Base-by-base conservation (phyloP, 2,888 invertebrate species). In the Chymomyza fuscimana region DNA sequence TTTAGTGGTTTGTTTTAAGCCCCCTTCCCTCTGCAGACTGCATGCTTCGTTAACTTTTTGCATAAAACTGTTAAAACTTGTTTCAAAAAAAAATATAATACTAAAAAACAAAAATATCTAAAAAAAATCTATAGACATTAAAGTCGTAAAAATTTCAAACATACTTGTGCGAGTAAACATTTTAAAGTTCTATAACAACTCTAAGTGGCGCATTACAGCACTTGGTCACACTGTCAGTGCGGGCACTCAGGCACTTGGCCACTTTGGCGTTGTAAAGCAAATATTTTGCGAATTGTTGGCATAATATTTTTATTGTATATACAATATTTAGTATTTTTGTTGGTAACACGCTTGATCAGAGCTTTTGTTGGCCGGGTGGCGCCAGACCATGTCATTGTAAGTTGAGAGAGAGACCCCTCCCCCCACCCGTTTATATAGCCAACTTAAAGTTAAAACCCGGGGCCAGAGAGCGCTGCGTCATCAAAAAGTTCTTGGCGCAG, bases 371-470 rank as follows among this genome's bases (percentile, higher is more conserved):
- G 16, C 29, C 29, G 50, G 3, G 61, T 85, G 83, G 86, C 86
- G 83, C 83, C 83, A 79, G 56, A 19, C 56, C 62, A 69, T 67
- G 78, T 74, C 74, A 86, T 73, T 86, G 87, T 84, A 86, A 82
- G 70, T 64, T 65, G 76, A 84, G 74, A 63, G 74, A 81, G 82
- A 78, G 74, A 56, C 70, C 81, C 73, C 64, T 71, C 69, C 84
- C 75, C 25, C 67, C 77, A 70, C 32, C 64, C 71, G 69, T 19
- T 2, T 19, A 19, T 19, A 1, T 19, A 19, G 19, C 82, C 72
- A 59, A 19, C 67, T 9, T 2, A 32, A 32, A 32, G 32, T 32
- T 9, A 7, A 32, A 7, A 9, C 7, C 7, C 7, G 1, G 32
- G 32, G 40, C 40, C 40, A 12, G 12, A 46, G 40, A 0, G 40